Base-by-base conservation (phyloP, 2,113 vertebrate genomes). In the Tyrannus savana region DNA sequence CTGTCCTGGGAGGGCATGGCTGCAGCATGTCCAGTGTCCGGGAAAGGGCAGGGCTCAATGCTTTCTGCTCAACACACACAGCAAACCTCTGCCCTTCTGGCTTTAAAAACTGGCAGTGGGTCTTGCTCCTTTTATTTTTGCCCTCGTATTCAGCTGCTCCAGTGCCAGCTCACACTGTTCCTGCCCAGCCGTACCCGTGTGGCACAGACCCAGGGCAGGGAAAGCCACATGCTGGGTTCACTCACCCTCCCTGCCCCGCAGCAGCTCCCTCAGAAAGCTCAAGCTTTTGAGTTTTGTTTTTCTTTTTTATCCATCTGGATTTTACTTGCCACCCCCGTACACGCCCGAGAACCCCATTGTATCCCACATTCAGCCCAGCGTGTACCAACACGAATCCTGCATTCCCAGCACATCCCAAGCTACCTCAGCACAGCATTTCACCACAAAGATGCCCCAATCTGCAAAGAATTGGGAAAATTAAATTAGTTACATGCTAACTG, bases 31-130 rank as follows among this genome's bases (percentile, higher is more conserved):
- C 64, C 75, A 39, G 62, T 6, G n/a, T 46, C 62, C 3, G 0
- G 75, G 88, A 84, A 93, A 96, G 95, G 95, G 83, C 85, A 94
- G 83, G 49, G 69, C 79, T 86, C 82, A 8, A 0, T 35, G 37
- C 60, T 81, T 78, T 77, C 55, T 93, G 82, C 56, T 81, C 41
- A 27, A 21, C 21, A 2, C 78, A 41, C 71, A 80, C 4, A 37
- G 81, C 89, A 69, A 41, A 33, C 37, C 71, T 60, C 80, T 66
- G 79, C 77, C 87, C 73, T 80, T n/a, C 74, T 67, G 83, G 10
- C 74, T 95, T 84, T 39, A 25, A 46, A 69, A 79, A 67, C 92
- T 93, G 84, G 53, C 93, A 89, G 1, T 39, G 50, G 50, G 56
- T 37, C 24, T 46, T 27, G 37, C 56, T 91, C 19, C 62, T 82